phyloP scores from a whole-genome alignment of 2,888 invertebrate species.

The Dinocampus coccinellae region DNA sequence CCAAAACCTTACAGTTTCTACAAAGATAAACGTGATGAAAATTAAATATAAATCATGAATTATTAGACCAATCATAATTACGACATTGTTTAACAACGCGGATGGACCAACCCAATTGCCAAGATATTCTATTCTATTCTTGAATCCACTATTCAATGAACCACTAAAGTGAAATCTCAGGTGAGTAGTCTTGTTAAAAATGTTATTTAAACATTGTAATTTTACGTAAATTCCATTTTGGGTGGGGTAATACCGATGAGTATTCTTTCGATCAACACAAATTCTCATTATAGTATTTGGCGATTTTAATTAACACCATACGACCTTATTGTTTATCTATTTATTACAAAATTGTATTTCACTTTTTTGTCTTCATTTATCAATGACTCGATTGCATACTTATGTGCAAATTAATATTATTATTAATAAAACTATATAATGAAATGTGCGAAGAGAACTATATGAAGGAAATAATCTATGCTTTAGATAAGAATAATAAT shows the following conservation, averaged over 20 bases:
- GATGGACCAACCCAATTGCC: conserved; percentile 59
- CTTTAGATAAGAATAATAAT: conserved; percentile 15
- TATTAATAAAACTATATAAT: no score
- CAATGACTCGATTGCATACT: neutral
- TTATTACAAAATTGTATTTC: neutral
- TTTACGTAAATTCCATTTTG: conserved; percentile 56
- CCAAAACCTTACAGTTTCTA: conserved; percentile 30
- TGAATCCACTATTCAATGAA: conserved; percentile 67
- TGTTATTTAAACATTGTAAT: conserved; percentile 63
- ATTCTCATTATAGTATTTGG: neutral
- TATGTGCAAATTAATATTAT: neutral
- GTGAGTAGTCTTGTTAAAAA: conserved; percentile 68
- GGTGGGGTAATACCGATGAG: conserved; percentile 55
- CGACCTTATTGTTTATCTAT: no score
- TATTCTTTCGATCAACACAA: neutral
- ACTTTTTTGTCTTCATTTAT: neutral
- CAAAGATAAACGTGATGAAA: conserved; percentile 12
- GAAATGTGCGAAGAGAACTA: neutral
- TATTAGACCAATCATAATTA: conserved; percentile 45
- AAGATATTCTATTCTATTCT: conserved; percentile 68
- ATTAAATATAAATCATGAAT: conserved; percentile 23
- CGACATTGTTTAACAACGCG: conserved; percentile 60
- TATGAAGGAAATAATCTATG: conserved; percentile 20
- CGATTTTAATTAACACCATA: neutral
- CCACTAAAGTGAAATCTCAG: conserved; percentile 59